Evolutionary conservation across 2,888 invertebrate genomes (phyloP), one percentile per base, ranked within the genome.

Genomic region (Agriopis marginaria): DNA sequence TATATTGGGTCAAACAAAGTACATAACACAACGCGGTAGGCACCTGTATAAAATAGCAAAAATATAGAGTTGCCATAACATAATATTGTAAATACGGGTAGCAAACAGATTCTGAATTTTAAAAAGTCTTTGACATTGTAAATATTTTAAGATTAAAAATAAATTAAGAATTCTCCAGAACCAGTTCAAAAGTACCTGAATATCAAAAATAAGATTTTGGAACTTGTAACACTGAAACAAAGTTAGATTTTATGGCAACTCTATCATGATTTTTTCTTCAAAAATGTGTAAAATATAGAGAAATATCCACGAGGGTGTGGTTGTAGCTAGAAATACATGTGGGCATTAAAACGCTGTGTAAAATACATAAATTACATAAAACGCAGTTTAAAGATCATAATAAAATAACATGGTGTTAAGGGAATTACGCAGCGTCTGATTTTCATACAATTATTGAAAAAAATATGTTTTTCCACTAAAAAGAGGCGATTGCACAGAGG

Each of bases 51-150:
- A 63, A 65, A 58, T 70, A 66, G 66, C 58, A 72, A 66, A 67
- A 70, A 64, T 61, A 53, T 74, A 75, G 78, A 77, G 76, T 78
- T 79, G 78, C 77, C 79, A 79, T 76, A 75, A 60, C 58, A 10
- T n/a, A 64, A 70, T 62, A 70, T 68, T 66, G 66, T 66, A 63
- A 66, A 66, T 72, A 72, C 66, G 49, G 59, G 55, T 68, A 66
- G 63, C 63, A 59, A 50, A 49, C 54, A 51, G 12, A 47, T 59
- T 50, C 53, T 54, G 54, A 63, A 58, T 53, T 49, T 1, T 42
- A 60, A 50, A 60, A 58, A 23, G 45, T 62, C 45, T 50, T 61
- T 51, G 55, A 64, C 54, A 32, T 14, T 69, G 68, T 69, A 69
- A 60, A 64, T 69, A 69, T 11, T 60, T n/a, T 68, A 68, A 63